Evolutionary conservation across 2,888 invertebrate genomes (phyloP).

Genomic region (Digitonthophagus gazella): DNA sequence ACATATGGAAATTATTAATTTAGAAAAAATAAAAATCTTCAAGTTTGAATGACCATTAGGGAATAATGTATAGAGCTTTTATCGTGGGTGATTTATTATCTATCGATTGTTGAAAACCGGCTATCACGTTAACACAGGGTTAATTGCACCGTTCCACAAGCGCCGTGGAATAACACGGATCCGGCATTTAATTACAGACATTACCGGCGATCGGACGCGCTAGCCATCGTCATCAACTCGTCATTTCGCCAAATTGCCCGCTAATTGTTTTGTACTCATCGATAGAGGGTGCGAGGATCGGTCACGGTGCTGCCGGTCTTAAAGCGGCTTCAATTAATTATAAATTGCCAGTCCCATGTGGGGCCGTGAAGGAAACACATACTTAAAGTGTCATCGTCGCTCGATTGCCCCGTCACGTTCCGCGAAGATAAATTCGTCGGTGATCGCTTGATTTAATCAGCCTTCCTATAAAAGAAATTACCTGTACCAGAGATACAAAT

Average conservation of each 20-base stretch:
- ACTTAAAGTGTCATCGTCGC: conserved; percentile 7
- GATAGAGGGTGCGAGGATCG: conserved; percentile 18
- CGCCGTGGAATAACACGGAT: conserved; percentile 46
- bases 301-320: conserved; percentile 7
- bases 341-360: conserved; percentile 22
- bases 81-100: conserved; percentile 22
- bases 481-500: background rate
- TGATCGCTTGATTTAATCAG: background rate
- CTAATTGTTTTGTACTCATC: conserved; percentile 37
- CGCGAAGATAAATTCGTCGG: background rate
- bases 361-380: conserved; percentile 5
- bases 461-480: background rate
- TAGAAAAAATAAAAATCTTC: background rate
- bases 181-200: conserved; percentile 44
- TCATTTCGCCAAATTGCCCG: conserved; percentile 45
- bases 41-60: background rate
- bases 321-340: conserved; percentile 24
- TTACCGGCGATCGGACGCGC: conserved; percentile 43
- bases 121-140: conserved; percentile 19
- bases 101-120: conserved; percentile 21
- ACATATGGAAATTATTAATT: background rate
- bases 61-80: background rate
- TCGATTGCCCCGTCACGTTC: background rate
- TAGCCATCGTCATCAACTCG: conserved; percentile 42
- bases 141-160: conserved; percentile 41